These are phyloP conservation scores for Podarcis lilfordi DNA, from an alignment of 2,797 vertebrate genomes.

Conservation along the genomic window DNA sequence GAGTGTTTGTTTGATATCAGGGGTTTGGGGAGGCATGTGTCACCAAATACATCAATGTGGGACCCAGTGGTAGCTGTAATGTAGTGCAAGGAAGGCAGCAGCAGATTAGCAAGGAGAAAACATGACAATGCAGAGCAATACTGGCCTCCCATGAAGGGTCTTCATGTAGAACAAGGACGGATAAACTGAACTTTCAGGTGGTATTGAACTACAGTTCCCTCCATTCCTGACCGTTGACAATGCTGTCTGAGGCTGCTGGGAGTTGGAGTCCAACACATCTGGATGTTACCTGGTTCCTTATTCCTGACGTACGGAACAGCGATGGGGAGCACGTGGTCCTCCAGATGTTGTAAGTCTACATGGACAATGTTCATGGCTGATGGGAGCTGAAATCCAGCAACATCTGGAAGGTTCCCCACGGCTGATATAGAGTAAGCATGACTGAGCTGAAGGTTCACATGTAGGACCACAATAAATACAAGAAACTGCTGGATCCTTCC, in stretches of 20 bases:
- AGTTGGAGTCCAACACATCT: neutral
- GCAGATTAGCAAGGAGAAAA: neutral
- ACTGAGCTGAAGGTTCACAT: neutral
- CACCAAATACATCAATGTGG: too few relatives aligned
- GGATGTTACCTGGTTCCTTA: too few relatives aligned
- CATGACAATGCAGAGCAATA: neutral
- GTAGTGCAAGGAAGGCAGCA: neutral
- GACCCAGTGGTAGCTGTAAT: neutral
- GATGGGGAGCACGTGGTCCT: too few relatives aligned
- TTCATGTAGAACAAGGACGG: neutral
- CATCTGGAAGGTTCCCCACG: neutral
- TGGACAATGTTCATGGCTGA: too few relatives aligned
- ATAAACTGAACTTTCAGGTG: neutral
- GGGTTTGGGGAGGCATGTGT: neutral
- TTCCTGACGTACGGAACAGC: too few relatives aligned
- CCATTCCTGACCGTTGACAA: too few relatives aligned
- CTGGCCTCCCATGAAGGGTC: neutral
- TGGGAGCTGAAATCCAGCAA: too few relatives aligned
- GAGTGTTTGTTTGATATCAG: neutral
- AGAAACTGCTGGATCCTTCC: slow-evolving; percentile 29
- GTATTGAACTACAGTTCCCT: neutral
- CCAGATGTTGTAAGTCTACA: too few relatives aligned
- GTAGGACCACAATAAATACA: slow-evolving; percentile 27
- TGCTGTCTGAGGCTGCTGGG: neutral
- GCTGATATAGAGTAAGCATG: neutral